A percentile compares a stretch with the other conserved stretches of the same genome.
Conservation (phyloP, 1,140 invertebrate species). For the Penaeus japonicus region DNA sequence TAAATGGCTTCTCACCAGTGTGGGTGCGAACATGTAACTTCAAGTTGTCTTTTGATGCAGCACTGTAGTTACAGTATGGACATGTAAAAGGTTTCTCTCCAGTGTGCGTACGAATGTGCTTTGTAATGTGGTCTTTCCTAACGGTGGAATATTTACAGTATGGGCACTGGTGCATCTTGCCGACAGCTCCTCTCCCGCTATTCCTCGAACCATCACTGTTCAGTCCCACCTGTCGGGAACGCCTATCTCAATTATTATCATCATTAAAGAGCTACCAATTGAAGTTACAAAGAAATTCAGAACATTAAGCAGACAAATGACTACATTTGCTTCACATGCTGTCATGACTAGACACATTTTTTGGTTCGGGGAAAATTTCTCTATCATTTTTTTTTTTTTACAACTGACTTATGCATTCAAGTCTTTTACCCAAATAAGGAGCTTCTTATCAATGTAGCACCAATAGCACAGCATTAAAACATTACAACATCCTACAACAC, state of each 20-base stretch:
- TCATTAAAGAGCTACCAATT: constrained; percentile 22
- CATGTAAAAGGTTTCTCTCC: constrained; percentile 50
- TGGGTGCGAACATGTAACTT: constrained; percentile 49
- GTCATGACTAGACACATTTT: background rate
- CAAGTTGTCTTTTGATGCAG: constrained; percentile 46
- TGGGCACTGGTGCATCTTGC: constrained; percentile 53
- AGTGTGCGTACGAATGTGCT: constrained; percentile 50
- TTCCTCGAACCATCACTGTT: constrained; percentile 51
- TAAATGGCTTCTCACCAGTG: constrained; percentile 46
- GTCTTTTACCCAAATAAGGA: too few relatives aligned
- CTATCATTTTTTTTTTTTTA: background rate
- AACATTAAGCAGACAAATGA: background rate
- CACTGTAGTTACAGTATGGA: constrained; percentile 39
- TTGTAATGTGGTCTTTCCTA: constrained; percentile 54
- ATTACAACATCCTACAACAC: too few relatives aligned
- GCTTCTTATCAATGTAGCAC: too few relatives aligned
- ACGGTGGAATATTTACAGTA: constrained; percentile 54
- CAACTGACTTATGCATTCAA: too few relatives aligned
- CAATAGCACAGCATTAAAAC: too few relatives aligned
- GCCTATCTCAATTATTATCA: constrained; percentile 46
- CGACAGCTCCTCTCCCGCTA: constrained; percentile 47
- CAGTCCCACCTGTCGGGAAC: constrained; percentile 54
- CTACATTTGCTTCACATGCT: background rate
- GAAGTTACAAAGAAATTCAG: background rate
- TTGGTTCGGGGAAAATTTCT: background rate